Base-by-base conservation (phyloP, 2,113 vertebrate species). In the Psittacara wagleri region DNA sequence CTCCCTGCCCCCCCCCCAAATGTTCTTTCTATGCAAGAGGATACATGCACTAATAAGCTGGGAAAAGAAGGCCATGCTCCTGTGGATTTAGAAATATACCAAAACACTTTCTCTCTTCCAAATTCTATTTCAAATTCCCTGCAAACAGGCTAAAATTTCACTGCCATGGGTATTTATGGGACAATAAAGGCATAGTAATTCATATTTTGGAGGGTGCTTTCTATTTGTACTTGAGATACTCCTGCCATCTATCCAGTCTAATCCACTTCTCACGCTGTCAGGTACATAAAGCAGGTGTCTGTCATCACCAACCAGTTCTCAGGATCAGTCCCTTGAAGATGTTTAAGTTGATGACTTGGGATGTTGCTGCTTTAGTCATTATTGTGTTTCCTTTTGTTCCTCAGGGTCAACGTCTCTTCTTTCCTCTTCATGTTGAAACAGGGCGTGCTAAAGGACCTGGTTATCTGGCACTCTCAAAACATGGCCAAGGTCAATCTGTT, bases 401-500 rank as follows among this genome's bases (percentile, higher is more conserved):
- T 88, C 27, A 4, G 69, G 66, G 77, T 94, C 90, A 91, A 81
- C 0, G 2, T 91, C 74, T 89, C 77, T 89, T 94, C 93, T 95
- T 94, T 95, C 83, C 91, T 91, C 66, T 89, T 92, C 44, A 8
- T 87, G 89, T 91, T 84, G 91, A 95, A 96, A 91, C 70, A 82
- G 52, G 27, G 78, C n/a, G 86, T 73, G 66, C 76, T 89, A 75
- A 95, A 92, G 94, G 86, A 94, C 92, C 88, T 92, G 91, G 91
- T 92, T 96, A 95, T 97, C 95, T 94, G 89, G 86, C 91, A 94
- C 94, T 96, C 89, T 95, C 81, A 94, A 96, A 95, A 95, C 89
- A 94, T 66, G 89, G 95, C 93, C 95, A 96, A 96, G 95, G 93
- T 97, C 96, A 91, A 69, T 94, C 77, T 95, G 93, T 97, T 95